Percentiles rank a stretch among this genome's conserved stretches.
Evolutionary conservation across 2,113 vertebrate species (phyloP).

Genomic region (Zapus hudsonius): DNA sequence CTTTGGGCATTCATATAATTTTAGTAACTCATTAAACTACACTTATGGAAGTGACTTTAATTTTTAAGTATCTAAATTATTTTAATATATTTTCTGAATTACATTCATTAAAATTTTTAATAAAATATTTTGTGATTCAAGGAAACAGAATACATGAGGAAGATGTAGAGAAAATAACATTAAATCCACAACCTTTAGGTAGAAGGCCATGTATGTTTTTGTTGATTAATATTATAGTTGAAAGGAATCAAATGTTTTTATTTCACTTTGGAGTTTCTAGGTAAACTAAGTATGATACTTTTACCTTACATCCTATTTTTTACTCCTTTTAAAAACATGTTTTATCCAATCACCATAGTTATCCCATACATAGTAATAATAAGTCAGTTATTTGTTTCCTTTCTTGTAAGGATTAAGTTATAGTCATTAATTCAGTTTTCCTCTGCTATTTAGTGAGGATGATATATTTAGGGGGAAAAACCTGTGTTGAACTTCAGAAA

Average conservation of each 20-base stretch:
- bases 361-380: too few species aligned
- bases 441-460: background rate
- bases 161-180: background rate
- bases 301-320: background rate
- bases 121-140: slow-evolving; percentile 1
- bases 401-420: background rate
- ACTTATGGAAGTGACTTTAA: background rate
- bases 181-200: background rate
- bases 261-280: background rate
- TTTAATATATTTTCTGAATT: slow-evolving; percentile 50
- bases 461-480: background rate
- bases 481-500: background rate
- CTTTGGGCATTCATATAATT: slow-evolving; percentile 33
- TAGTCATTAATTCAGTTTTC: background rate
- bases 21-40: background rate
- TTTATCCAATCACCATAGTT: too few species aligned
- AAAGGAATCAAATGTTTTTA: background rate
- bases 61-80: background rate
- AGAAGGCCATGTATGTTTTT: background rate
- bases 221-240: background rate
- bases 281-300: background rate
- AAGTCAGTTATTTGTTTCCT: too few species aligned
- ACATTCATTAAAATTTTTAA: background rate
- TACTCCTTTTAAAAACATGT: background rate
- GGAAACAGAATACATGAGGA: background rate